These are phyloP conservation scores for Oryctes rhinoceros DNA, from an alignment of 1,140 invertebrate genomes.

Conservation along the genomic window DNA sequence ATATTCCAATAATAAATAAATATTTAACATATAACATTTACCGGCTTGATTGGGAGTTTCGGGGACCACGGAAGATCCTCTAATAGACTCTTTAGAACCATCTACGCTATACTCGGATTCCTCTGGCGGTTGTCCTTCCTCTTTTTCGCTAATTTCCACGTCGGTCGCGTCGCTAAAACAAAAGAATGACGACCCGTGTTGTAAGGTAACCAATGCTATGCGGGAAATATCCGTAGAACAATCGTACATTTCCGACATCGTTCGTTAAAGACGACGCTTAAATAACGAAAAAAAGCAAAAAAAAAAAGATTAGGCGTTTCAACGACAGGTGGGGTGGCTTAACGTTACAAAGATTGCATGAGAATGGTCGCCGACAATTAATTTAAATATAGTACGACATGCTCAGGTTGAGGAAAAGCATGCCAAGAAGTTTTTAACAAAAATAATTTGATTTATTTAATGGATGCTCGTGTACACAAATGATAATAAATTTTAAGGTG, in stretches of 20 bases:
- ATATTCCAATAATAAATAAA: too few species aligned
- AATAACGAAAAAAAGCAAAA: too few species aligned
- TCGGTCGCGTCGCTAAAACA: constrained; percentile 31
- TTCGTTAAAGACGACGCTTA: too few species aligned
- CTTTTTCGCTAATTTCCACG: constrained; percentile 32
- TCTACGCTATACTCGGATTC: constrained; percentile 45
- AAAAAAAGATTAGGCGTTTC: too few species aligned
- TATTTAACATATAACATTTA: neutral
- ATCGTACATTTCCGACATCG: too few species aligned
- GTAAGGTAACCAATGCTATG: too few species aligned
- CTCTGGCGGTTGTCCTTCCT: constrained; percentile 17
- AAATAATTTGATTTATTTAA: neutral
- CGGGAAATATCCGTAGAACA: too few species aligned
- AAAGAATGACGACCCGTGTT: neutral
- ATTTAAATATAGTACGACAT: neutral
- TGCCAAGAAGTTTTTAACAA: neutral
- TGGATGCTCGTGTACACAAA: neutral
- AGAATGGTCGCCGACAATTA: constrained; percentile 28
- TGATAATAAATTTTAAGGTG: too few species aligned
- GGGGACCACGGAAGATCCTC: neutral
- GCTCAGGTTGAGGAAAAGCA: neutral
- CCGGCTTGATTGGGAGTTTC: neutral
- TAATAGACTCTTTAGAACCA: constrained; percentile 44
- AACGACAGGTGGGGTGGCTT: too few species aligned
- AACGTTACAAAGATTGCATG: neutral